A percentile compares a stretch with the other conserved stretches of the same genome.
phyloP scores from a whole-genome alignment of 2,888 invertebrate genomes.

The Monochamus alternatus region DNA sequence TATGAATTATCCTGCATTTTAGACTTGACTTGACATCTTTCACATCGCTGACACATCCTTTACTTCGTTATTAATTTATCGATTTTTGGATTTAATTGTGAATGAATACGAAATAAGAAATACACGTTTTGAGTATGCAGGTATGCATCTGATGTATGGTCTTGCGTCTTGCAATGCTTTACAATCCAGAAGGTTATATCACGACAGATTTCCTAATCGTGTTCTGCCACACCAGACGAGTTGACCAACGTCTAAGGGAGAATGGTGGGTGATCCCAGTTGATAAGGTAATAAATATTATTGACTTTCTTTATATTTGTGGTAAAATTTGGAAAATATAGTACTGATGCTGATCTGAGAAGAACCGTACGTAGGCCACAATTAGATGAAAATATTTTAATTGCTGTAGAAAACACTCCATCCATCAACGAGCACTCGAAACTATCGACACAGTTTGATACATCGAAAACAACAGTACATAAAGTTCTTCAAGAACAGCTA shows the following conservation, averaged over 20 bases:
- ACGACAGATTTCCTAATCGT: conserved; percentile 7
- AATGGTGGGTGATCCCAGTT: background rate
- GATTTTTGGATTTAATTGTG: background rate
- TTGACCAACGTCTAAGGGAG: conserved; percentile 6
- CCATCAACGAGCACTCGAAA: no score
- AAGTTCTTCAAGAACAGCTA: conserved; percentile 6
- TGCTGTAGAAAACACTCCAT: background rate
- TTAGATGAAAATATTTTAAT: conserved; percentile 1
- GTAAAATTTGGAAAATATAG: no score
- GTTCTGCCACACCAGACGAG: background rate
- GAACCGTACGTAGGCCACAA: conserved; percentile 1
- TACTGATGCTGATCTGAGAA: background rate
- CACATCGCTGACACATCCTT: no score
- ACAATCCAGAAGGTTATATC: conserved; percentile 3
- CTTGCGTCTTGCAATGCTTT: conserved; percentile 3
- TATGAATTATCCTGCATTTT: no score
- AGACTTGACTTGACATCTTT: no score
- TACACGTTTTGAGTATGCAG: background rate
- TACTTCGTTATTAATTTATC: no score
- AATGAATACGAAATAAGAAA: background rate
- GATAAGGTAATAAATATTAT: no score
- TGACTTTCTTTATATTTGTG: no score
- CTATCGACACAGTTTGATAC: background rate
- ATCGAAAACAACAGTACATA: conserved; percentile 15
- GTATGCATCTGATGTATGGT: background rate